Conservation (phyloP, 1,140 invertebrate genomes). For the Drosophila virilis region DNA sequence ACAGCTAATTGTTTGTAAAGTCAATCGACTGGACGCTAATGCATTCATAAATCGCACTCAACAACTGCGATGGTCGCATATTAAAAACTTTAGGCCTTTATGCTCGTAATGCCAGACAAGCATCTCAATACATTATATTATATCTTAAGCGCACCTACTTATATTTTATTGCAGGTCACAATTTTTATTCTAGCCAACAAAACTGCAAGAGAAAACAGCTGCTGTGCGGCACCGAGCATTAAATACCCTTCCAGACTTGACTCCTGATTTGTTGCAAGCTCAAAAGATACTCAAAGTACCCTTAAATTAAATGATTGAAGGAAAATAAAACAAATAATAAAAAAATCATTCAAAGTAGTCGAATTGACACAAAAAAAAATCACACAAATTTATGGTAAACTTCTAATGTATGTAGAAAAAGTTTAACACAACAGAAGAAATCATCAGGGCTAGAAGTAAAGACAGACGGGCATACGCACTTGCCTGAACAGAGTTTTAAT, state of each 20-base stretch:
- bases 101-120: conserved; percentile 1
- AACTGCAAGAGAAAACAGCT: neutral
- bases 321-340: too few relatives aligned
- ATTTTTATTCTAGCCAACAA: conserved; percentile 1
- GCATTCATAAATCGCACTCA: conserved; percentile 63
- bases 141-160: conserved; percentile 49
- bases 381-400: too few relatives aligned
- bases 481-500: neutral
- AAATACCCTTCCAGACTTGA: conserved; percentile 2
- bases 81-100: conserved; percentile 36
- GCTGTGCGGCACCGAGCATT: neutral
- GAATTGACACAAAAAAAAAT: too few relatives aligned
- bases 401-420: too few relatives aligned
- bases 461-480: too few relatives aligned
- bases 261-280: neutral
- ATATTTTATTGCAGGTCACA: conserved; percentile 33
- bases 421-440: too few relatives aligned
- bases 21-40: conserved; percentile 65
- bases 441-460: too few relatives aligned
- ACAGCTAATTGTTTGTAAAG: conserved; percentile 44
- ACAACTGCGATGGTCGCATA: conserved; percentile 32
- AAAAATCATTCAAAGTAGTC: too few relatives aligned
- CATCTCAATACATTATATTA: conserved; percentile 43
- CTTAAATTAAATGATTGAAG: too few relatives aligned
- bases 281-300: too few relatives aligned